These are phyloP conservation scores for Platysteira castanea DNA, from an alignment of 2,113 vertebrate genomes.

Conservation along the genomic window DNA sequence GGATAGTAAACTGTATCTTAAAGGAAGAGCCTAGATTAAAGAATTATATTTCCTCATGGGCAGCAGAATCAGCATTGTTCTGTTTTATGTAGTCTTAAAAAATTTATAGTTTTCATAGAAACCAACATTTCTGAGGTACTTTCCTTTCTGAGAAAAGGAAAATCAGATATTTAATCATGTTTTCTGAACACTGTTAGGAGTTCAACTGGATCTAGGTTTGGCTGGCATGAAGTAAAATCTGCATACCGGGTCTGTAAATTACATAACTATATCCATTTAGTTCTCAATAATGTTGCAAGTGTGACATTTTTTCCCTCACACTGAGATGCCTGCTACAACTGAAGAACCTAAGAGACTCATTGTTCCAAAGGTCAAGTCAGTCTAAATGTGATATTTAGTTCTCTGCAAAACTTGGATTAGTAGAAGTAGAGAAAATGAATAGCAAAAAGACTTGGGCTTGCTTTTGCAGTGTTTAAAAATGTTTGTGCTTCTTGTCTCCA, in stretches of 20 bases:
- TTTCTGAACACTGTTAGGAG: not conserved
- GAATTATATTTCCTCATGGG: not conserved
- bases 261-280: fast-evolving
- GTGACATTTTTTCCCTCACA: not conserved
- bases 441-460: not conserved
- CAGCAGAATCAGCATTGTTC: not conserved
- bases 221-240: not conserved
- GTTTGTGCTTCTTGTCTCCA: not conserved
- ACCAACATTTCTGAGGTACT: not conserved
- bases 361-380: not conserved
- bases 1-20: not conserved
- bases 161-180: not conserved
- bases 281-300: not conserved
- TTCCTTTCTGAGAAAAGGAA: not conserved
- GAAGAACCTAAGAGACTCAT: not conserved
- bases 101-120: not conserved
- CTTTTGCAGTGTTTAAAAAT: not conserved
- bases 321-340: not conserved
- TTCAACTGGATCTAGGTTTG: not conserved
- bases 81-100: not conserved
- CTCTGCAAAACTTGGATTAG: not conserved
- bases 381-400: not conserved
- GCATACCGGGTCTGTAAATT: not conserved
- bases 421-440: not conserved
- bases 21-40: not conserved